phyloP scores from a whole-genome alignment of 2,113 vertebrate species.

The Larimichthys crocea region DNA sequence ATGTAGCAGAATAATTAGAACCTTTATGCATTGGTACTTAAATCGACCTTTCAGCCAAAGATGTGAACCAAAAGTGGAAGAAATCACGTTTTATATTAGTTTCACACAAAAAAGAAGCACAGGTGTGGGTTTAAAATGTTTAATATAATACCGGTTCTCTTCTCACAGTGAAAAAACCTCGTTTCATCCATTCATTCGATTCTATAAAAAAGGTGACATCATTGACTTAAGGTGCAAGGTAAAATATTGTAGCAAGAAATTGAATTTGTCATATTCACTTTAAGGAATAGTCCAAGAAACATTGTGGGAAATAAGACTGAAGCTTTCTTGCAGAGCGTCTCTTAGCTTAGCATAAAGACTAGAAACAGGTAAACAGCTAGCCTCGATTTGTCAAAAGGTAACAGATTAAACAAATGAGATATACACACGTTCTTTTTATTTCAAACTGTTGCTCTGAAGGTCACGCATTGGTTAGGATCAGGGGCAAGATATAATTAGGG shows the following conservation, averaged over 20 bases:
- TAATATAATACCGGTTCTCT: background rate
- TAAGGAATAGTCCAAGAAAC: background rate
- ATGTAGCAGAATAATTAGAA: background rate
- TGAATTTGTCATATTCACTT: background rate
- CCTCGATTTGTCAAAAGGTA: background rate
- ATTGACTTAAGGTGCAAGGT: background rate
- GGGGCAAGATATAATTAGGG: background rate
- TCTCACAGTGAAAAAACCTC: no score
- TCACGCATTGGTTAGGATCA: background rate
- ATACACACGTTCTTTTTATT: no score
- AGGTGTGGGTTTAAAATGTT: background rate
- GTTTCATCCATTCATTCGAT: background rate
- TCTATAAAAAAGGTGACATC: background rate
- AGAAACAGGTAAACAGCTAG: background rate
- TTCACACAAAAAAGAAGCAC: background rate
- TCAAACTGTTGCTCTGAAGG: background rate
- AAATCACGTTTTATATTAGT: no score
- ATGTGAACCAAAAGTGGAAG: no score
- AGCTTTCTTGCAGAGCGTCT: background rate
- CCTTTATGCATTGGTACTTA: background rate
- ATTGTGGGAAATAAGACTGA: background rate
- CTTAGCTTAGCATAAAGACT: background rate
- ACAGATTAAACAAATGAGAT: conserved; percentile 1
- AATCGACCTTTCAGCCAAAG: background rate
- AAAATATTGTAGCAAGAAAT: background rate